These are phyloP conservation scores for Hemaris fuciformis DNA, from an alignment of 2,888 invertebrate genomes.

Conservation along the genomic window DNA sequence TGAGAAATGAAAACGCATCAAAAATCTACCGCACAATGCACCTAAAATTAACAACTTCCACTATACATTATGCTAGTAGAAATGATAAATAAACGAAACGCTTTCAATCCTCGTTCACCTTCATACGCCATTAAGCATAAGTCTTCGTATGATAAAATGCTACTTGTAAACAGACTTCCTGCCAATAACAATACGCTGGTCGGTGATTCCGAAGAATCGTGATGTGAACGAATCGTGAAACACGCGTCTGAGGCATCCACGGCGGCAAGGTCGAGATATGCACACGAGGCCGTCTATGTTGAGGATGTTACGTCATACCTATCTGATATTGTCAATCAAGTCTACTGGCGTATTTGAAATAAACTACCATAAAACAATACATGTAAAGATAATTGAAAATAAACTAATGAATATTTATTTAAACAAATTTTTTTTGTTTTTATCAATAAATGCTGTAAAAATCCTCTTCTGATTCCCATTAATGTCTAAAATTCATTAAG, in stretches of 20 bases:
- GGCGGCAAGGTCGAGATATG: slow-evolving; percentile 44
- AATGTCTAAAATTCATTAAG: no score
- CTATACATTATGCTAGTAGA: neutral
- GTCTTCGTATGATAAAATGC: neutral
- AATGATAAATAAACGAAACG: neutral
- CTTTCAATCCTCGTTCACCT: neutral
- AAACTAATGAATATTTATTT: no score
- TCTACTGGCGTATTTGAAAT: neutral
- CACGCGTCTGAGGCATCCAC: slow-evolving; percentile 31
- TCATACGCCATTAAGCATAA: neutral
- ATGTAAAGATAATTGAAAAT: neutral
- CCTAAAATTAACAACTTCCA: neutral
- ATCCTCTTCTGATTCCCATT: no score
- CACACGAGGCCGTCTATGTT: slow-evolving; percentile 31
- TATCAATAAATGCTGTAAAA: no score
- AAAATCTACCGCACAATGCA: neutral
- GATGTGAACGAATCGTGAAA: slow-evolving; percentile 37
- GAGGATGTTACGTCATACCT: slow-evolving; percentile 36
- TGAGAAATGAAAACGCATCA: neutral
- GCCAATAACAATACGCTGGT: neutral
- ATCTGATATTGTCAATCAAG: slow-evolving; percentile 1
- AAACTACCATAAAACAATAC: neutral
- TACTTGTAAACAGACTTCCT: neutral
- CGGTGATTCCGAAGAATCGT: slow-evolving; percentile 28
- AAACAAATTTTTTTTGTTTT: no score